phyloP scores from a whole-genome alignment of 2,888 invertebrate species.

The Drosophila leonis region DNA sequence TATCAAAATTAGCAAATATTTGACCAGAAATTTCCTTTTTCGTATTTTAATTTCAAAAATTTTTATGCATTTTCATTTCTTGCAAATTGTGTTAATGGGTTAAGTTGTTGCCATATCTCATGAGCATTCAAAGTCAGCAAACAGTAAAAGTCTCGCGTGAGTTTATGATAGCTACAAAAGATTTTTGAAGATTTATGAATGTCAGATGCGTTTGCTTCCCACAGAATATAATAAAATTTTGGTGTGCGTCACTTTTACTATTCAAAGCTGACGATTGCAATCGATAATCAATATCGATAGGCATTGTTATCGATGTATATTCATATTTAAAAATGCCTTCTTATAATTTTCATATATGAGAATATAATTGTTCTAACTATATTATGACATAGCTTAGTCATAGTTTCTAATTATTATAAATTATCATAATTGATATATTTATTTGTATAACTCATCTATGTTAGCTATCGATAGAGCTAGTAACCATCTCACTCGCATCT shows the following conservation, averaged over 20 bases:
- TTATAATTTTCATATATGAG: no score
- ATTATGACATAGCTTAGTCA: no score
- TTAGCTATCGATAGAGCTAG: neutral
- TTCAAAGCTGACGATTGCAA: neutral
- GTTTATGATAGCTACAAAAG: neutral
- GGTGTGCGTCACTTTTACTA: neutral
- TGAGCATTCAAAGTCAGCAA: neutral
- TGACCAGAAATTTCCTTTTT: neutral
- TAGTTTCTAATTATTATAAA: no score
- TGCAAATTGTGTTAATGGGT: neutral
- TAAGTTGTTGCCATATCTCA: neutral
- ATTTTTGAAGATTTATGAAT: neutral
- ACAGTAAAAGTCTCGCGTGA: neutral
- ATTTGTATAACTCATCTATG: no score
- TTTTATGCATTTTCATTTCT: neutral
- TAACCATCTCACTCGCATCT: conserved; percentile 17
- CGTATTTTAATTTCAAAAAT: neutral
- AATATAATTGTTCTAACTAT: no score
- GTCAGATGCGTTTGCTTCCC: neutral
- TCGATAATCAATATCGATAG: neutral
- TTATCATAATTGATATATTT: no score
- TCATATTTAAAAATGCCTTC: no score
- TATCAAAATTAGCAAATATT: neutral
- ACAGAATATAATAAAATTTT: neutral
- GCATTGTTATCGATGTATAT: neutral